Evolutionary conservation across 2,888 invertebrate species (phyloP).

Genomic region (Ichneumoninae sp.): DNA sequence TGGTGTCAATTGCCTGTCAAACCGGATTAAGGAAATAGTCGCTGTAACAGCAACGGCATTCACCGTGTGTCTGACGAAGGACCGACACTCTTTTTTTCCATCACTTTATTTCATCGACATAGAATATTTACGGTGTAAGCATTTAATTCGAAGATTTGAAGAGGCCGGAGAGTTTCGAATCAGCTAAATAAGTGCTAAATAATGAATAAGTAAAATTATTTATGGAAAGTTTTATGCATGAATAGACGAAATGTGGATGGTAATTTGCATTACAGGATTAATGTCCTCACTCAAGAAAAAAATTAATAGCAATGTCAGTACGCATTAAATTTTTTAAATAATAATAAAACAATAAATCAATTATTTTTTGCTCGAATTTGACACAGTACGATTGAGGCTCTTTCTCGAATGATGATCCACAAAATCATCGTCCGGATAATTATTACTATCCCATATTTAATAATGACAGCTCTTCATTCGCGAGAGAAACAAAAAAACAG

Average conservation of each 20-base stretch:
- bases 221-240: background rate
- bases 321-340: too few relatives aligned
- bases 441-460: background rate
- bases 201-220: too few relatives aligned
- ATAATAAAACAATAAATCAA: too few relatives aligned
- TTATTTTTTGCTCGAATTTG: background rate
- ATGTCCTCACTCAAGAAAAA: too few relatives aligned
- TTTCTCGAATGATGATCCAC: background rate
- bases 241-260: too few relatives aligned
- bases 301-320: too few relatives aligned
- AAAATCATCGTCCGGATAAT: background rate
- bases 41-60: conserved; percentile 47
- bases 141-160: background rate
- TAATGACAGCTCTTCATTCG: background rate
- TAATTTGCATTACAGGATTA: too few relatives aligned
- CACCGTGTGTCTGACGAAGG: conserved; percentile 55
- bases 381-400: background rate
- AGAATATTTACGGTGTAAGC: conserved; percentile 33
- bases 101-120: conserved; percentile 30
- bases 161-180: too few relatives aligned
- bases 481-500: too few relatives aligned
- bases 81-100: conserved; percentile 16
- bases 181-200: too few relatives aligned
- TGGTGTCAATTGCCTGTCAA: conserved; percentile 80
- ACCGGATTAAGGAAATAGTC: conserved; percentile 79